These are phyloP conservation scores for Piaya cayana DNA, from an alignment of 2,113 vertebrate genomes.

Conservation along the genomic window DNA sequence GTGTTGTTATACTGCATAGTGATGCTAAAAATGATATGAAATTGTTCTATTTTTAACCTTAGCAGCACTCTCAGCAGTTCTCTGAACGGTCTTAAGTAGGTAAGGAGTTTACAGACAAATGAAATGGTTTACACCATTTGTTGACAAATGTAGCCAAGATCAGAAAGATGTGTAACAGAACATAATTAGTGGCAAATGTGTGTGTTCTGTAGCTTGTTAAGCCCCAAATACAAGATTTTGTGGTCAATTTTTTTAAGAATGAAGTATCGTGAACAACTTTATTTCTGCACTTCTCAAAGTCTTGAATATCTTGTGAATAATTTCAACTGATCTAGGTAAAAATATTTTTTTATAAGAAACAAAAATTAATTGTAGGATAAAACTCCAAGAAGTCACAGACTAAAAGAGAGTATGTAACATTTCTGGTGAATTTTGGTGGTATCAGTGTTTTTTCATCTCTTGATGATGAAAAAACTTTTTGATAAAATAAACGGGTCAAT, in stretches of 20 bases:
- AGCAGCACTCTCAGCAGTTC: not conserved
- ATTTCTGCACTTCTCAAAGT: not conserved
- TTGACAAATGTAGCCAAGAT: not conserved
- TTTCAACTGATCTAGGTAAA: not conserved
- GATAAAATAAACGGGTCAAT: not conserved
- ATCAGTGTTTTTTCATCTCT: not conserved
- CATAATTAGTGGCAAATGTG: not conserved
- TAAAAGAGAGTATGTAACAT: not conserved
- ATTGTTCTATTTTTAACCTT: not conserved
- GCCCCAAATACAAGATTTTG: not conserved
- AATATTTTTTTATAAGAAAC: not conserved
- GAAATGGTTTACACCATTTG: not conserved
- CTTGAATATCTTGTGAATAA: not conserved
- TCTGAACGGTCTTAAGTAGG: not conserved
- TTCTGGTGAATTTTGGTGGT: not conserved
- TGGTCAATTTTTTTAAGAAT: not conserved
- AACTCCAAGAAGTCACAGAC: not conserved
- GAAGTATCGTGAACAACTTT: not conserved
- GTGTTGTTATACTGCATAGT: not conserved
- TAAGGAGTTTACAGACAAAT: slow-evolving; percentile 12
- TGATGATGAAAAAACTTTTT: no score
- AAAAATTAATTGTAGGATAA: not conserved
- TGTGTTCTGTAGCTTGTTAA: not conserved
- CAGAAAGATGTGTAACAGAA: not conserved
- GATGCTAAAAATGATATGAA: not conserved